Conservation (phyloP, 2,888 invertebrate genomes). For the Conops quadrifasciatus region DNA sequence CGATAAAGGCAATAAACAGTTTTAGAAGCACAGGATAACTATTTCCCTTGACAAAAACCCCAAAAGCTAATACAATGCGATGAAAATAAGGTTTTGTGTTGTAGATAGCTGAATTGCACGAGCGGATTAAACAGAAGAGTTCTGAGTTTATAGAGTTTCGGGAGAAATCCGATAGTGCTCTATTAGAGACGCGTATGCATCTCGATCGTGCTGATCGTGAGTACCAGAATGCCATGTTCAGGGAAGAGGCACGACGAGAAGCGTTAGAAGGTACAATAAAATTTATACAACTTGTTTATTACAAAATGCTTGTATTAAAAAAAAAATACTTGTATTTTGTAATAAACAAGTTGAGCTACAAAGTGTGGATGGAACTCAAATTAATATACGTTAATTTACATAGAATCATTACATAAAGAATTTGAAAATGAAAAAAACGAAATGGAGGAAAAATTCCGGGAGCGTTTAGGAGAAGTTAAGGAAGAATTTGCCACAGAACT, state of each 20-base stretch:
- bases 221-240: conserved; percentile 63
- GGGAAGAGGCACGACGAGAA: conserved; percentile 62
- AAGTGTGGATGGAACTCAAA: too few species aligned
- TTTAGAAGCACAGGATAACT: background rate
- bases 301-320: conserved; percentile 2
- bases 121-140: conserved; percentile 67
- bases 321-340: too few species aligned
- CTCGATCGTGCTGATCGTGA: conserved; percentile 64
- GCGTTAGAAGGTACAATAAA: conserved; percentile 52
- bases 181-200: conserved; percentile 64
- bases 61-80: background rate
- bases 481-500: conserved; percentile 64
- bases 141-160: conserved; percentile 57
- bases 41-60: background rate
- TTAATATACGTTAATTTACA: too few species aligned
- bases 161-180: conserved; percentile 70
- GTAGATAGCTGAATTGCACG: conserved; percentile 74
- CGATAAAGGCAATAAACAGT: too few species aligned
- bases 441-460: conserved; percentile 78
- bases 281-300: background rate
- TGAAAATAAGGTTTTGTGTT: conserved; percentile 26
- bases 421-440: conserved; percentile 76
- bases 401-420: conserved; percentile 65
- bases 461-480: conserved; percentile 67
- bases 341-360: too few species aligned